These are phyloP conservation scores for Leptinotarsa peninsularis DNA, from an alignment of 2,888 invertebrate species.

Conservation along the genomic window DNA sequence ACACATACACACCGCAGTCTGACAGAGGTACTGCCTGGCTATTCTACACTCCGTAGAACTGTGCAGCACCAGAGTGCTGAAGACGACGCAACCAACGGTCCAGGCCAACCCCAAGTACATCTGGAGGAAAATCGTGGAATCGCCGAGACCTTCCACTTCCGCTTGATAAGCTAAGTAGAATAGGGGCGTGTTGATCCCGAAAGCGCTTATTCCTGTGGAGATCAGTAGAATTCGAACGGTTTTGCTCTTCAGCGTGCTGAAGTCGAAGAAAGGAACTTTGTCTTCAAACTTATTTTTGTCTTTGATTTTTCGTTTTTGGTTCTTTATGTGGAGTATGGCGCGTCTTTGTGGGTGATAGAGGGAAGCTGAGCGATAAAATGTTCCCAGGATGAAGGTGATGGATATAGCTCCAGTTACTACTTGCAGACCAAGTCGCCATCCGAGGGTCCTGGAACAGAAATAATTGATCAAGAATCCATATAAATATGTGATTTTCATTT, in stretches of 20 bases:
- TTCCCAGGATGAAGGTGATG: constrained; percentile 85
- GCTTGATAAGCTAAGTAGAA: constrained; percentile 86
- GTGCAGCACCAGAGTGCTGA: constrained; percentile 85
- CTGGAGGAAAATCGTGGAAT: constrained; percentile 68
- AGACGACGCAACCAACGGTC: constrained; percentile 84
- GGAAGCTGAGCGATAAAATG: constrained; percentile 89
- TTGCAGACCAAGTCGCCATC: constrained; percentile 87
- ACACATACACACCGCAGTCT: constrained; percentile 83
- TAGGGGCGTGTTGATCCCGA: constrained; percentile 88
- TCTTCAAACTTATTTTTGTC: constrained; percentile 82
- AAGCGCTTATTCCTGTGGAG: constrained; percentile 82
- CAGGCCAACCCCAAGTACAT: constrained; percentile 85
- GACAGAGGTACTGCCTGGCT: constrained; percentile 85
- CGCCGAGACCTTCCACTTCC: constrained; percentile 75
- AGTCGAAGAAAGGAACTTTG: constrained; percentile 87
- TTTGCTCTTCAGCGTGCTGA: constrained; percentile 85
- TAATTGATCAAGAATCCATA: too few species aligned
- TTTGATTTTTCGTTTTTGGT: constrained; percentile 86
- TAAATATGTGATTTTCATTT: too few species aligned
- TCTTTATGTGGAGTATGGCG: constrained; percentile 89
- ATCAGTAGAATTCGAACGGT: constrained; percentile 85
- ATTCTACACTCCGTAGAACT: constrained; percentile 87
- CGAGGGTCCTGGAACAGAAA: constrained; percentile 72
- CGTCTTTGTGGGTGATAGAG: constrained; percentile 88
- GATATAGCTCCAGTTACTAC: constrained; percentile 87